Evolutionary conservation across 2,888 invertebrate genomes (phyloP).

Genomic region (Pachliopta kotzebuea): DNA sequence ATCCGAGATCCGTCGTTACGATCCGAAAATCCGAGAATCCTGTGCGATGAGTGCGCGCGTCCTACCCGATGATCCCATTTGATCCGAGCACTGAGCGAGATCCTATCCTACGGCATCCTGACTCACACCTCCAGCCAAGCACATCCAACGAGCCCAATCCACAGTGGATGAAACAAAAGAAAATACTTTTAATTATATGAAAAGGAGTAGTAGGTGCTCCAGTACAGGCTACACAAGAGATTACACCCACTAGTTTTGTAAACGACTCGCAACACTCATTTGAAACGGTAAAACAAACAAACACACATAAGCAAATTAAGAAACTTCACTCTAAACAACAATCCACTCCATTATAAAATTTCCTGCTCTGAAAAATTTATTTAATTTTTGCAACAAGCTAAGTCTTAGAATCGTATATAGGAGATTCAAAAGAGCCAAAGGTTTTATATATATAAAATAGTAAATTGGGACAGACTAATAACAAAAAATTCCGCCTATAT

Average conservation of each 20-base stretch:
- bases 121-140: conserved; percentile 68
- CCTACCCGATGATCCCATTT: conserved; percentile 29
- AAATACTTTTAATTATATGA: conserved; percentile 68
- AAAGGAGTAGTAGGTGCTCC: conserved; percentile 32
- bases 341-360: not conserved
- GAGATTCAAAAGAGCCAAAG: not conserved
- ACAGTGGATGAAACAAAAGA: conserved; percentile 81
- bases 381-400: not conserved
- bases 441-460: no score
- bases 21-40: conserved; percentile 51
- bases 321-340: conserved; percentile 10
- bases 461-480: not conserved
- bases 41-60: conserved; percentile 40
- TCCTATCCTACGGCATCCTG: conserved; percentile 46
- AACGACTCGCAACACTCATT: conserved; percentile 13
- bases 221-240: conserved; percentile 32
- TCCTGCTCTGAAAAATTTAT: not conserved
- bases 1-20: conserved; percentile 48
- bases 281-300: not conserved
- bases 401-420: no score
- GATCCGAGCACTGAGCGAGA: conserved; percentile 23
- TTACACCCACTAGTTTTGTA: conserved; percentile 22
- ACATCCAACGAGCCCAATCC: conserved; percentile 73
- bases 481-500: not conserved
- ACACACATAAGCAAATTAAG: not conserved